A percentile compares a stretch with the other conserved stretches of the same genome.
Evolutionary conservation across 2,888 invertebrate species (phyloP).

Genomic region (Halocaridina rubra): DNA sequence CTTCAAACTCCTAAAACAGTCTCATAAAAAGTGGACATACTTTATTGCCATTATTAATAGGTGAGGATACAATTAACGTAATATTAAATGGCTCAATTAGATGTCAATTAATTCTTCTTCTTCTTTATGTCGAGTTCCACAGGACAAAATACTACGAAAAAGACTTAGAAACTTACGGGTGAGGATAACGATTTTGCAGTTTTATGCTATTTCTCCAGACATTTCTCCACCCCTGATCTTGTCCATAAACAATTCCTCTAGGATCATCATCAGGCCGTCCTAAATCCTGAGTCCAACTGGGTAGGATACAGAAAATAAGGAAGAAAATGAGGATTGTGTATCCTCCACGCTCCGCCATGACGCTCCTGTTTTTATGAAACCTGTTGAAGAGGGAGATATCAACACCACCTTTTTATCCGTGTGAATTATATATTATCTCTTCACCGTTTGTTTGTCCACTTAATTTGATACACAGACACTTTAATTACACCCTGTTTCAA

Average conservation of each 20-base stretch:
- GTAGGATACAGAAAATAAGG: background rate
- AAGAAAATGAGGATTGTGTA: background rate
- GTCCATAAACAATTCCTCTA: conserved; percentile 5
- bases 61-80: too few species aligned
- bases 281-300: conserved; percentile 8
- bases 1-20: too few species aligned
- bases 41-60: too few species aligned
- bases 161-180: conserved; percentile 23
- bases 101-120: too few species aligned
- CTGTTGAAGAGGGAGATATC: too few species aligned
- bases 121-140: background rate
- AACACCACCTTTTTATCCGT: background rate
- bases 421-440: background rate
- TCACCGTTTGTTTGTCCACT: background rate
- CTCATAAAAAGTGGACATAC: too few species aligned
- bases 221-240: conserved; percentile 19
- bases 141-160: background rate
- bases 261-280: conserved; percentile 35
- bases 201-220: background rate
- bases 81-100: too few species aligned
- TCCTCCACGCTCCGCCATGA: background rate
- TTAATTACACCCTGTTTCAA: too few species aligned
- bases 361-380: background rate
- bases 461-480: background rate
- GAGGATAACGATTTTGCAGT: conserved; percentile 17